phyloP scores from a whole-genome alignment of 2,113 vertebrate genomes.

The Haemorhous mexicanus region DNA sequence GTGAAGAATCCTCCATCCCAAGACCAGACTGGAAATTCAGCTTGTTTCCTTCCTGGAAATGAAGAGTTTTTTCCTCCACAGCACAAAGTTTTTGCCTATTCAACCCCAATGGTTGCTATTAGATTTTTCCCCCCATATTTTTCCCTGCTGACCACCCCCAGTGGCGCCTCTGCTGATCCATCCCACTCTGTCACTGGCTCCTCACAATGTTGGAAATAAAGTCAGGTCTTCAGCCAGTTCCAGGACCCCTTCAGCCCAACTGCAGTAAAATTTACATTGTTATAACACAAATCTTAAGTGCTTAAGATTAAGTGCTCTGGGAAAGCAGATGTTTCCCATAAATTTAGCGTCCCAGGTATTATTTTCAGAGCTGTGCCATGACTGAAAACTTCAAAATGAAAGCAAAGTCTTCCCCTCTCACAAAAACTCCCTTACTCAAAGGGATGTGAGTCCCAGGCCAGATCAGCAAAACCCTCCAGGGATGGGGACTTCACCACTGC shows the following conservation, averaged over 20 bases:
- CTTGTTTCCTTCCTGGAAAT: background rate
- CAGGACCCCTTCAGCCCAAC: background rate
- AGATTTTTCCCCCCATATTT: background rate
- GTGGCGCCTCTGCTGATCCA: no score
- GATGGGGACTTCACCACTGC: no score
- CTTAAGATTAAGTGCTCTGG: background rate
- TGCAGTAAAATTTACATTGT: background rate
- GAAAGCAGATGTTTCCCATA: background rate
- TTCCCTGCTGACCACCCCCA: background rate
- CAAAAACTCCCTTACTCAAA: background rate
- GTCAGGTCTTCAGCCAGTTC: background rate
- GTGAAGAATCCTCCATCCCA: background rate
- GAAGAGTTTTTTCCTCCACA: background rate
- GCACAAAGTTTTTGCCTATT: fast-evolving
- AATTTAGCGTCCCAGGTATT: background rate
- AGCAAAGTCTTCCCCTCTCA: background rate
- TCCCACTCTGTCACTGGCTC: background rate
- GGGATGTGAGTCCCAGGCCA: background rate
- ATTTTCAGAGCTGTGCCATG: background rate
- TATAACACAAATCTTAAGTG: background rate
- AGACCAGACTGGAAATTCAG: background rate
- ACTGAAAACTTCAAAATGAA: background rate
- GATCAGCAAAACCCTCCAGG: background rate
- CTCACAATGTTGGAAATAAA: background rate
- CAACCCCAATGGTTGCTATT: background rate